phyloP scores from a whole-genome alignment of 2,797 vertebrate species.

The Brachyalestes nurse region DNA sequence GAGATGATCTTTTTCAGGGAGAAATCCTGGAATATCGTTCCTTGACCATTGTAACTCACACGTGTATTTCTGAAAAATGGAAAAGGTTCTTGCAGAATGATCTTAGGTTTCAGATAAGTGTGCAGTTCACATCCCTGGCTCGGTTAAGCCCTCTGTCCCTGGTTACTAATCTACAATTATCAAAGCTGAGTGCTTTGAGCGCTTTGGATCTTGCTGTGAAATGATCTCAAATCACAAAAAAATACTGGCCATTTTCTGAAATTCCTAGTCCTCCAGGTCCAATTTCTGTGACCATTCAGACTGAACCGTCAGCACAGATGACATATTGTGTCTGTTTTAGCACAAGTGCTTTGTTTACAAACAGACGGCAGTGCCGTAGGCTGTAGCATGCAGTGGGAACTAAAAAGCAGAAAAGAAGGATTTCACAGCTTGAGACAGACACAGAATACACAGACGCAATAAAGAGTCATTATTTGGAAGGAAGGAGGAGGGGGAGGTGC shows the following conservation, averaged over 20 bases:
- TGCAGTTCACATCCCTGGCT: background rate
- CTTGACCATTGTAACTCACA: background rate
- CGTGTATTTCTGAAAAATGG: background rate
- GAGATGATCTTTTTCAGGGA: background rate
- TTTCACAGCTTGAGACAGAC: conserved; percentile 5
- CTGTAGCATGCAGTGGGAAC: conserved; percentile 2
- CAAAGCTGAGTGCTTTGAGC: background rate
- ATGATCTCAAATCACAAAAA: conserved; percentile 5
- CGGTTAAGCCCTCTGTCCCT: background rate
- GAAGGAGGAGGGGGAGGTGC: background rate
- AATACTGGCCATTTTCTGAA: conserved; percentile 5
- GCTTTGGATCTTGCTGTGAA: background rate
- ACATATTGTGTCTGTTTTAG: background rate
- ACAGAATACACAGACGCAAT: background rate
- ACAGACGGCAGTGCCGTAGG: background rate
- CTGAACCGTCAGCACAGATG: background rate
- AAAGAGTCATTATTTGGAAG: conserved; percentile 4
- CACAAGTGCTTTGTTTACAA: conserved; percentile 23
- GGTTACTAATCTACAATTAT: background rate
- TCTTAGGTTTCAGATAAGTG: background rate
- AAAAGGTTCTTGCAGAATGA: background rate
- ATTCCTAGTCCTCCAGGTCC: background rate
- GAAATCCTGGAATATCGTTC: background rate
- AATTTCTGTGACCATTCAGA: background rate
- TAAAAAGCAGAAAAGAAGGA: conserved; percentile 7